Base-by-base conservation (phyloP, 2,113 vertebrate species). In the Cynocephalus volans region DNA sequence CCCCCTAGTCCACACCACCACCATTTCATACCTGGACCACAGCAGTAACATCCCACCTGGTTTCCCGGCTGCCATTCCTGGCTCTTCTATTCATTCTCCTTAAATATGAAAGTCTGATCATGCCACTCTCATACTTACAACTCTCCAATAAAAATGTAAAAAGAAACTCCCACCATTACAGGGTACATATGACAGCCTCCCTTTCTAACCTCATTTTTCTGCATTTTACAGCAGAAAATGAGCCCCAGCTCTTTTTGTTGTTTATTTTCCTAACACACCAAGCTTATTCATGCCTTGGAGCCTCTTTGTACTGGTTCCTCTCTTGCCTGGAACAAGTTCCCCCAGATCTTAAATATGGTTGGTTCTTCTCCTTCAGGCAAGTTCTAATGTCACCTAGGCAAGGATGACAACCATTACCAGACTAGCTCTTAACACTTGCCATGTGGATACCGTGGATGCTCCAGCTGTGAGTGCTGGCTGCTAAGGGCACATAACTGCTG, bases 1-100 rank as follows among this genome's bases (percentile, higher is more conserved):
- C 23, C 1, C 11, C 5, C 8, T 50, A 14, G 21, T 21, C 60
- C 17, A 28, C 26, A 33, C 41, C 58, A 24, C 31, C 45, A 12
- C 3, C 13, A 24, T 10, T 15, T 48, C 58, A 60, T 56, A 65
- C 58, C 62, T 19, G 3, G 50, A 36, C 60, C 36, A 18, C 14
- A 24, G 52, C 3, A 6, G 0, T 3, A 31, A 33, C 33, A 31
- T 50, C 52, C 31, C 10, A 0, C 52, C 21, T 13, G 10, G 50
- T 4, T 31, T n/a, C 83, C 52, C 48, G 19, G 7, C 41, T 11
- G 5, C 41, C 48, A 4, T 52, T 18, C 60, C 62, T 6, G 17
- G 21, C 48, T 45, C 28, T 19, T 7, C 50, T 48, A 3, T 36
- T 45, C 11, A 0, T 36, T 52, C 87, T 52, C 45, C 60, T 77